These are phyloP conservation scores for Danio albolineatus DNA, from an alignment of 2,797 vertebrate species.

Conservation along the genomic window DNA sequence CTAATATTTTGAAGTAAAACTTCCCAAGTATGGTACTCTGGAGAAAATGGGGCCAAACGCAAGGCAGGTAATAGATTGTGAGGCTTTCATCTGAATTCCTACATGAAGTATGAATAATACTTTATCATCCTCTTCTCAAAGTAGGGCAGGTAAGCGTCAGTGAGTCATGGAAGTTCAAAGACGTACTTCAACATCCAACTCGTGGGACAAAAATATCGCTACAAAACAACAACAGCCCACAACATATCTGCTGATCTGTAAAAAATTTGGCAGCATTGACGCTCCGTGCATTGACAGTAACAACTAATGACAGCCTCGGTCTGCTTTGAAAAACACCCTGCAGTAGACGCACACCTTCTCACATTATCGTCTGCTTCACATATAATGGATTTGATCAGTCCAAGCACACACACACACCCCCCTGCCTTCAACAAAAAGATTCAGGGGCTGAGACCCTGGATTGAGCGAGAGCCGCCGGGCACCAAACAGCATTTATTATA, in stretches of 20 bases:
- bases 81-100: slow-evolving; percentile 33
- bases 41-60: not conserved
- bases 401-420: slow-evolving; percentile 11
- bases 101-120: slow-evolving; percentile 44
- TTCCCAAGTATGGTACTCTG: not conserved
- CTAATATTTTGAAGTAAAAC: slow-evolving; percentile 1
- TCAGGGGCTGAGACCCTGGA: slow-evolving; percentile 1
- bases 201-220: slow-evolving; percentile 20
- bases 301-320: slow-evolving; percentile 61
- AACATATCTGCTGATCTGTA: slow-evolving; percentile 11
- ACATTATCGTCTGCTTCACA: slow-evolving; percentile 26
- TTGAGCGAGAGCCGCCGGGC: not conserved
- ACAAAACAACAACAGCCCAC: slow-evolving; percentile 15
- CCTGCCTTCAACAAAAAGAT: slow-evolving; percentile 42
- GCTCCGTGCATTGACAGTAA: slow-evolving; percentile 59
- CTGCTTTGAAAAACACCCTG: slow-evolving; percentile 40
- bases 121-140: slow-evolving; percentile 39
- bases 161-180: slow-evolving; percentile 53
- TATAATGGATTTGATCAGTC: slow-evolving; percentile 41
- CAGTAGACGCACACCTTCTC: slow-evolving; percentile 27
- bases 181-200: slow-evolving; percentile 31
- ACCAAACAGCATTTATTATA: slow-evolving; percentile 13
- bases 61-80: slow-evolving; percentile 3
- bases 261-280: slow-evolving; percentile 57
- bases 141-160: slow-evolving; percentile 51